These are phyloP conservation scores for Timema cristinae DNA, from an alignment of 2,888 invertebrate species.

Conservation along the genomic window DNA sequence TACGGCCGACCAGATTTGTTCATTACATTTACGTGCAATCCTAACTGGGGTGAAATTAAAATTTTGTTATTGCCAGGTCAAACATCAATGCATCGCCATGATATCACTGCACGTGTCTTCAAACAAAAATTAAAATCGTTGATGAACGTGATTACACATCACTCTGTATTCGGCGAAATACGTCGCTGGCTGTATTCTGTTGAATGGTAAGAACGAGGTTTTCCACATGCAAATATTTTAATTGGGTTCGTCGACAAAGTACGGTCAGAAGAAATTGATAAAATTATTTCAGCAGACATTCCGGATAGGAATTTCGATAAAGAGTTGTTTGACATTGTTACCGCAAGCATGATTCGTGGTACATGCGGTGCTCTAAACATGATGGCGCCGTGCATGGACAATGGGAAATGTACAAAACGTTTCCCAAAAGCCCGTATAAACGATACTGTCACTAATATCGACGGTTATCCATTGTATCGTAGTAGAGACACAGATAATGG, in stretches of 20 bases:
- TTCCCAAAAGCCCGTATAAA: constrained; percentile 19
- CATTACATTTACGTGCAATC: too few relatives aligned
- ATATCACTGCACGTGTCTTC: constrained; percentile 14
- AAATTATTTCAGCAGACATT: constrained; percentile 34
- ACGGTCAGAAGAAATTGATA: neutral
- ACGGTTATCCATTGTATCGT: constrained; percentile 41
- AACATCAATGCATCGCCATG: constrained; percentile 9
- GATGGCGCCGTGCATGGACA: constrained; percentile 37
- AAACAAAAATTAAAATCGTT: constrained; percentile 19
- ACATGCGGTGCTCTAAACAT: constrained; percentile 40
- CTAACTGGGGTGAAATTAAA: neutral
- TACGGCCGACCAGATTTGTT: neutral
- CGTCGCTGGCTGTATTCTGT: constrained; percentile 5
- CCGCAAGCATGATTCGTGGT: constrained; percentile 44
- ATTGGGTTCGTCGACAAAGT: neutral
- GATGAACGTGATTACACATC: neutral
- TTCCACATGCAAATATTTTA: neutral
- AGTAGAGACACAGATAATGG: constrained; percentile 35
- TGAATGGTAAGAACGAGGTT: neutral
- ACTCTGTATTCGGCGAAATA: neutral
- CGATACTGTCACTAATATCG: constrained; percentile 39
- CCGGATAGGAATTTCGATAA: constrained; percentile 37
- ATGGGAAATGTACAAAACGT: constrained; percentile 25
- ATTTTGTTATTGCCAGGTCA: constrained; percentile 16
- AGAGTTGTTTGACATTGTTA: constrained; percentile 38